Evolutionary conservation across 2,113 vertebrate genomes (phyloP), one percentile per base, ranked within the genome.

Genomic region (Coracopsis vasa): DNA sequence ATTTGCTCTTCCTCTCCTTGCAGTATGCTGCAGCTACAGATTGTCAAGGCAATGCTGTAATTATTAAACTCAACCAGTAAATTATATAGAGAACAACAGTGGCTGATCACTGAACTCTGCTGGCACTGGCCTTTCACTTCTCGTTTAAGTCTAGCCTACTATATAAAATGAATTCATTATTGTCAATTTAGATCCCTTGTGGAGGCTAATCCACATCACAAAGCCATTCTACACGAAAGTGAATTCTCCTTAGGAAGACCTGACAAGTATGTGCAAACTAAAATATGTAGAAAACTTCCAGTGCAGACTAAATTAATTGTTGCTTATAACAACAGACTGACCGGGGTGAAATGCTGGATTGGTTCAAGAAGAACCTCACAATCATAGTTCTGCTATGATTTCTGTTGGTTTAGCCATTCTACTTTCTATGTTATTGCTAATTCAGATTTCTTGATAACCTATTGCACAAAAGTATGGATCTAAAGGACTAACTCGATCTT

Each of bases 121-220:
- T 94, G 88, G 72, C 71, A 66, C 85, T 93, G 88, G 85, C 82
- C 88, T 96, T 96, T 97, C 94, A 96, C 93, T 96, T 96, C 79
- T 94, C 81, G 93, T 95, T 95, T 96, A 82, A 90, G 72, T 97
- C 88, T 94, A 92, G 75, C 54, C 58, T 92, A 20, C 90, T 80
- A 88, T 90, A 73, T 94, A 90, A 88, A 94, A 88, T 83, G 37
- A 96, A 96, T 96, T 86, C 79, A 92, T 95, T 94, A 86, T 90
- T 94, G 85, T 93, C 90, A 92, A 11, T 95, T 97, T 94, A 86
- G 71, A 80, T 96, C 94, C 92, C 93, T 90, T 94, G 92, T 88
- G 93, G 88, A 91, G 70, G 74, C 70, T 95, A 96, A 95, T 95
- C 93, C 93, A 91, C 74, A 90, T 94, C 92, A 83, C 88, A 95